These are phyloP conservation scores for Drosophila picticornis DNA, from an alignment of 2,888 invertebrate species.

Conservation along the genomic window DNA sequence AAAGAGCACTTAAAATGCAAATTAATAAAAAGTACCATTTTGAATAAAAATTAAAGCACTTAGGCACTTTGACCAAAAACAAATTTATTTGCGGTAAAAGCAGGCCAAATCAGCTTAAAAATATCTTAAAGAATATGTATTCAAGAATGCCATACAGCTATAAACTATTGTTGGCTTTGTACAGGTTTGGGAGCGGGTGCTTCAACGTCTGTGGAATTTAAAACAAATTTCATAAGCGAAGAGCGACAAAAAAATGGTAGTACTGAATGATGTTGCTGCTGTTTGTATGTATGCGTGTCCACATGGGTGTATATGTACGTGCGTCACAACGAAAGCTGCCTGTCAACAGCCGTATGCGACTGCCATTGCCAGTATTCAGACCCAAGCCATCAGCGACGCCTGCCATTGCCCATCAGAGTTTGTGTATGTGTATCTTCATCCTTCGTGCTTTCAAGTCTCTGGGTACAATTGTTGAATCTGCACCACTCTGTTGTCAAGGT, in stretches of 20 bases:
- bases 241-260: conserved; percentile 52
- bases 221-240: conserved; percentile 68
- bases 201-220: conserved; percentile 36
- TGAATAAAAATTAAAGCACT: neutral
- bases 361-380: conserved; percentile 69
- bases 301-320: conserved; percentile 1
- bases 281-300: conserved; percentile 1
- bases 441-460: neutral
- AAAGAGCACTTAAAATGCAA: neutral
- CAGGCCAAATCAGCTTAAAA: neutral
- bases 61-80: neutral
- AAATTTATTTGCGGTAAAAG: conserved; percentile 4
- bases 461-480: conserved; percentile 4
- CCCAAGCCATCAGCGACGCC: conserved; percentile 50
- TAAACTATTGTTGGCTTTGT: conserved; percentile 15
- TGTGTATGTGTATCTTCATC: conserved; percentile 6
- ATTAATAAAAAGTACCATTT: neutral
- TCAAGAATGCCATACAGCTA: neutral
- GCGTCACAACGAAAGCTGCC: conserved; percentile 48
- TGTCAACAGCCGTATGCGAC: conserved; percentile 58
- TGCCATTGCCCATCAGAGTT: conserved; percentile 71
- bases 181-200: conserved; percentile 22
- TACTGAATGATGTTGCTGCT: conserved; percentile 41
- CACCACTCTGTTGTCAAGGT: conserved; percentile 53
- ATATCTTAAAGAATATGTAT: neutral